Percentiles rank a stretch among this genome's conserved stretches.
These are phyloP conservation scores for Pristiophorus japonicus DNA, from an alignment of 2,113 vertebrate species.

Conservation along the genomic window DNA sequence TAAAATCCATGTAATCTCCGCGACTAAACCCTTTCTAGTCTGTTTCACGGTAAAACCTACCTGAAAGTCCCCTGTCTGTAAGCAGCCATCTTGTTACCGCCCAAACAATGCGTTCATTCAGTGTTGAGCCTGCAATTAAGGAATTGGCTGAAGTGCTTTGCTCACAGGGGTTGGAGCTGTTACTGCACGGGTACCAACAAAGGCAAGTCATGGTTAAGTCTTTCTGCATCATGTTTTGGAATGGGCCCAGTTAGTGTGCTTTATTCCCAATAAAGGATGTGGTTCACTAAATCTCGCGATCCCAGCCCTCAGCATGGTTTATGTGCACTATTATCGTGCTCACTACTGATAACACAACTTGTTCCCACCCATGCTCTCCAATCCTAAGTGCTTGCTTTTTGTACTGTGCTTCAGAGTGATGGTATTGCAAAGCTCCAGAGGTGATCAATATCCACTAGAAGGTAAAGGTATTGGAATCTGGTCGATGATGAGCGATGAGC, in stretches of 20 bases:
- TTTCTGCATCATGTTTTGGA: not conserved
- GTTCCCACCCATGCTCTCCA: not conserved
- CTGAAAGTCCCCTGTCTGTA: not conserved
- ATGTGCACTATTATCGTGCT: not conserved
- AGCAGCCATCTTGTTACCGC: not conserved
- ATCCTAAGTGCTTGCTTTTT: too few species aligned
- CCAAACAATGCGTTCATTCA: not conserved
- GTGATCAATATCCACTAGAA: not conserved
- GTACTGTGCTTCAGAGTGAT: not conserved
- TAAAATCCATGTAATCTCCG: too few species aligned
- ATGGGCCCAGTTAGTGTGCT: too few species aligned
- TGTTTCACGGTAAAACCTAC: not conserved
- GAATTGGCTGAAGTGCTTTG: not conserved
- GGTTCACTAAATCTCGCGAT: not conserved
- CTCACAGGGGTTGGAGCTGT: not conserved
- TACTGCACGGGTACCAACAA: not conserved
- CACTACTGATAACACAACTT: not conserved
- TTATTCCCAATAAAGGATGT: not conserved
- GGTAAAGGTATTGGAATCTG: not conserved
- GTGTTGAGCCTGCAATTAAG: not conserved
- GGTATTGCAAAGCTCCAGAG: not conserved
- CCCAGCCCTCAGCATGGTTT: not conserved
- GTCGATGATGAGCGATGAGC: not conserved
- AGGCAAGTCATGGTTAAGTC: too few species aligned
- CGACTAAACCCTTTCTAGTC: too few species aligned